phyloP scores from a whole-genome alignment of 1,140 invertebrate species.

The Neuroterus valhalla region DNA sequence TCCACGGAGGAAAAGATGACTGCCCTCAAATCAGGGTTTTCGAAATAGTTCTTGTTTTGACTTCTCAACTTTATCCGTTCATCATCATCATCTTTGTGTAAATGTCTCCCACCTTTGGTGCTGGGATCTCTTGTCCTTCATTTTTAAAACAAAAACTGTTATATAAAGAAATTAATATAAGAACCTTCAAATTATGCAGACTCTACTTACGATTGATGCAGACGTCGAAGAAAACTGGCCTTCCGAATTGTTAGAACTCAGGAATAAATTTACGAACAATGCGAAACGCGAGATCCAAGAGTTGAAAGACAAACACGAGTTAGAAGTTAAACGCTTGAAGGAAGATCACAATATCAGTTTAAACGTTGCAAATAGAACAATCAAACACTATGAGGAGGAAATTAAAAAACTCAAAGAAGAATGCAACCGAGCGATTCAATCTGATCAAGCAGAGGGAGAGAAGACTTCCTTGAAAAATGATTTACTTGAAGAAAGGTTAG shows the following conservation, averaged over 20 bases:
- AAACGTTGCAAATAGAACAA: constrained; percentile 57
- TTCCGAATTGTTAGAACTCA: constrained; percentile 79
- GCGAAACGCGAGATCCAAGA: constrained; percentile 74
- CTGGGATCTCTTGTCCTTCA: not conserved
- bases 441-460: not conserved
- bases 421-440: constrained; percentile 34
- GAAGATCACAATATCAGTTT: constrained; percentile 75
- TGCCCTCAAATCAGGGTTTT: no score
- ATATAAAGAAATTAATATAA: constrained; percentile 22
- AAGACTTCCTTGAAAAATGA: constrained; percentile 41
- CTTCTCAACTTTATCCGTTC: no score
- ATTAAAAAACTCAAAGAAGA: constrained; percentile 48
- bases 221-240: constrained; percentile 81
- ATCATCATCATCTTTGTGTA: no score
- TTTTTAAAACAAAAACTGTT: not conserved
- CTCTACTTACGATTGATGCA: constrained; percentile 78
- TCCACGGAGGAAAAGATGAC: no score
- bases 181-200: constrained; percentile 69
- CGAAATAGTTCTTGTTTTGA: no score
- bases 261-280: constrained; percentile 81
- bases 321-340: constrained; percentile 75
- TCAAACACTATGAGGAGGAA: constrained; percentile 65
- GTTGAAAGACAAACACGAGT: constrained; percentile 64
- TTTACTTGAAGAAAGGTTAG: constrained; percentile 61
- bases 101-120: no score